Percentiles rank a stretch among this genome's conserved stretches.
Conservation (phyloP, 1,140 invertebrate genomes). For the Ridgeia piscesae region DNA sequence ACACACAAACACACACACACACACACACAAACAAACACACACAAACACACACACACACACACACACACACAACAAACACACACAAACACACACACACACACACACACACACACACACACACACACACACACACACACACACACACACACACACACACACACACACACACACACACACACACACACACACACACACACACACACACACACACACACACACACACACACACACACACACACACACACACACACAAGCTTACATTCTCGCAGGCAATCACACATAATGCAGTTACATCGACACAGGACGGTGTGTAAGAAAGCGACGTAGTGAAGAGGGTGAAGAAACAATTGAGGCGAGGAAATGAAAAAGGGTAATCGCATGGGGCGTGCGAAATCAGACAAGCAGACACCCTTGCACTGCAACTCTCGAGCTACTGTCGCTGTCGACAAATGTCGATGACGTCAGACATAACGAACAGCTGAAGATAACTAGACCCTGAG, state of each 20-base stretch:
- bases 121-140: neutral
- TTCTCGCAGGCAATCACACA: too few species aligned
- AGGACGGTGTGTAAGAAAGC: neutral
- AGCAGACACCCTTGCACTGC: neutral
- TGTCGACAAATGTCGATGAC: neutral
- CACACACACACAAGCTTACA: too few species aligned
- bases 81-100: neutral
- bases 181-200: neutral
- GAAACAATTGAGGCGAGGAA: neutral
- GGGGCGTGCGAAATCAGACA: neutral
- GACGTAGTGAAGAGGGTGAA: neutral
- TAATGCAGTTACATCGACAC: too few species aligned
- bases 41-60: neutral
- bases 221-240: too few species aligned
- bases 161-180: neutral
- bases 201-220: neutral
- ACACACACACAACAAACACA: neutral
- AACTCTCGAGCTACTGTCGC: neutral
- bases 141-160: constrained; percentile 2
- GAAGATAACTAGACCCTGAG: neutral
- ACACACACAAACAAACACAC: neutral
- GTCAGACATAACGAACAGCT: neutral
- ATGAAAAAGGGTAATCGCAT: neutral
- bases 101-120: neutral
- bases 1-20: neutral